Base-by-base conservation (phyloP, 1,140 invertebrate species). In the Pseudachorutes palmiensis region DNA sequence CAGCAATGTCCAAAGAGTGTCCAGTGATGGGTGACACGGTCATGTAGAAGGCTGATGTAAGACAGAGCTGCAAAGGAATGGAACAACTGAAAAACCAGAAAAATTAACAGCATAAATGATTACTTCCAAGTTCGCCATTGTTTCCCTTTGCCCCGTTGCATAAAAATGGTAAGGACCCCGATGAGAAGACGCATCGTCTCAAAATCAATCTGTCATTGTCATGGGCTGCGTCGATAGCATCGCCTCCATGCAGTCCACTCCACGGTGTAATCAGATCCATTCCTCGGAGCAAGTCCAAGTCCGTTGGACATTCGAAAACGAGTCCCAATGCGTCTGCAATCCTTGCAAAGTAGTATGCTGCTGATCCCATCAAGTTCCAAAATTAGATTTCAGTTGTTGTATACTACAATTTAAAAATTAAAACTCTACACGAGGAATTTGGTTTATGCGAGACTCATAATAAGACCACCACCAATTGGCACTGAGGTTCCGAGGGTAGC, bases 1-100 rank as follows among this genome's bases (percentile, higher is more conserved):
- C 59, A 61, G 59, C 59, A 61, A 33, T 61, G 59, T 16, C 16
- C 29, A 61, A 61, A 61, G 3, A 61, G 59, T 22, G 59, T 61
- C 59, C 59, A 61, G 12, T 32, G 12, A 32, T 61, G 59, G 59
- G 12, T 5, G 5, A 26, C 59, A 9, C 30, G 14, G 59, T 61
- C 59, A 61, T 61, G 59, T 16, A 61, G 59, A 30, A 61, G 12
- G 5, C 16, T 16, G 29, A 61, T 61, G 59, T 61, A 61, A 12
- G 59, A 61, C 9, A 61, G 59, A 31, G 59, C 51, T 57, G 51
- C 5, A 57, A 57, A 12, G 19, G 36, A 19, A 45, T 19, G 19
- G 36, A 19, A 45, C 36, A 45, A 45, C 36, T 19, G 36, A 12
- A 12, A 19, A 45, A 45, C 9, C 19, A 19, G 9, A 45, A 45